A percentile compares a stretch with the other conserved stretches of the same genome.
Conservation (phyloP, 2,888 invertebrate species). For the Apoderus coryli region DNA sequence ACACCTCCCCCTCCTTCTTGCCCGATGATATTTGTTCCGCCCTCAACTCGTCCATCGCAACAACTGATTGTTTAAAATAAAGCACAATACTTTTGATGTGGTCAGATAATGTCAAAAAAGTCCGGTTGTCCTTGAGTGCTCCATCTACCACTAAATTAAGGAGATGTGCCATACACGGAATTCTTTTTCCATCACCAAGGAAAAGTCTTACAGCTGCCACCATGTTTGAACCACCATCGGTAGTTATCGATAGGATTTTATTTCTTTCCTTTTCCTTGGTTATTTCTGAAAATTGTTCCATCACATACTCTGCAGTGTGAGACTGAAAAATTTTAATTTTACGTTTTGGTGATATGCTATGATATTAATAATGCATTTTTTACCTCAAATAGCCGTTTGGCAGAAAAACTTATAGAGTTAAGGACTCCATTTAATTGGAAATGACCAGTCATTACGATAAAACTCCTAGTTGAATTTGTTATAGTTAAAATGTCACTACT, state of each 20-base stretch:
- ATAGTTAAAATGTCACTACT: too few species aligned
- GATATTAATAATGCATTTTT: too few species aligned
- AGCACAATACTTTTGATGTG: slow-evolving; percentile 16
- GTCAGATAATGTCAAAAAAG: too few species aligned
- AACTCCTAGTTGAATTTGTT: too few species aligned
- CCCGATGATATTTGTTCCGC: slow-evolving; percentile 1
- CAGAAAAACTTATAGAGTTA: too few species aligned
- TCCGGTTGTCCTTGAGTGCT: slow-evolving; percentile 18
- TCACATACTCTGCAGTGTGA: slow-evolving; percentile 8
- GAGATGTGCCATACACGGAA: slow-evolving; percentile 22
- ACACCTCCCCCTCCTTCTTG: too few species aligned
- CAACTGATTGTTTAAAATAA: slow-evolving; percentile 18
- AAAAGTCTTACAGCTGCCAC: slow-evolving; percentile 20
- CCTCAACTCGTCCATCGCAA: slow-evolving; percentile 21
- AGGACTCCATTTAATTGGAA: too few species aligned
- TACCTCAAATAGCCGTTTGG: too few species aligned
- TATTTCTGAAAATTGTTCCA: slow-evolving; percentile 9
- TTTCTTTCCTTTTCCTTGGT: slow-evolving; percentile 7
- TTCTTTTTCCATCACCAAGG: slow-evolving; percentile 19
- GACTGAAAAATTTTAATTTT: too few species aligned
- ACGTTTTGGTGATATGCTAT: too few species aligned
- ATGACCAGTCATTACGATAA: too few species aligned
- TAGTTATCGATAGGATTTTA: slow-evolving; percentile 18
- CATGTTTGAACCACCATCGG: slow-evolving; percentile 22
- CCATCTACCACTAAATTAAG: slow-evolving; percentile 22